phyloP scores from a whole-genome alignment of 2,888 invertebrate genomes.

The Caenorhabditis wallacei region DNA sequence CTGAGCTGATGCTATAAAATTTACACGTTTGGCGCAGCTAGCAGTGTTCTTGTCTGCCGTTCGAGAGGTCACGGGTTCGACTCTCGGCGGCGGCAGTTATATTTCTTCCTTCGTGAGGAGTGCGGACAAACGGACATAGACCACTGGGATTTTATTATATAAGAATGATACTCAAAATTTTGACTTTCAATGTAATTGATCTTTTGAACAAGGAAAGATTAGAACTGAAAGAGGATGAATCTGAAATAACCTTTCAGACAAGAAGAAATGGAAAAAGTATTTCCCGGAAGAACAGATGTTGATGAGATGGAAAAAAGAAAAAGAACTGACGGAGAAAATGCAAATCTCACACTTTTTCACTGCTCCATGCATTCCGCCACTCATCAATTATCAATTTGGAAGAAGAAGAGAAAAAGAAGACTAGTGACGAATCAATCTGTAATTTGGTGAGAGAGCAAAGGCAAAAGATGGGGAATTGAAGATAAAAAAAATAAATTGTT shows the following conservation, averaged over 20 bases:
- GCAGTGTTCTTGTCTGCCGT: no score
- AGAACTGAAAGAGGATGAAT: background rate
- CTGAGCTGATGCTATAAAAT: no score
- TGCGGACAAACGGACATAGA: no score
- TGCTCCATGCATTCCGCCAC: constrained; percentile 1
- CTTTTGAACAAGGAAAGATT: background rate
- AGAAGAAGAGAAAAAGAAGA: constrained; percentile 8
- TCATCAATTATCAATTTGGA: constrained; percentile 63
- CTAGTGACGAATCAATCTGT: constrained; percentile 25
- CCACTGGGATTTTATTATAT: no score
- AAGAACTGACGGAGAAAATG: constrained; percentile 45
- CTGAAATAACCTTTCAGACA: background rate
- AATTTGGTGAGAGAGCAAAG: constrained; percentile 38
- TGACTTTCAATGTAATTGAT: no score
- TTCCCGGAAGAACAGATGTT: constrained; percentile 42
- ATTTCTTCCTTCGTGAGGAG: no score
- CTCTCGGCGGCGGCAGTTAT: no score
- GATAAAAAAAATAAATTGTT: constrained; percentile 45
- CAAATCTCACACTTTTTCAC: constrained; percentile 41
- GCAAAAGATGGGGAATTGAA: constrained; percentile 34
- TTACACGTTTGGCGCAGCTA: no score
- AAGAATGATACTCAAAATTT: background rate
- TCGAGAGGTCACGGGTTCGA: no score
- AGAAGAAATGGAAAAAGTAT: background rate
- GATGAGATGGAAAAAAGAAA: constrained; percentile 31